Evolutionary conservation across 2,113 vertebrate genomes (phyloP).

Genomic region (Pardalotus punctatus): DNA sequence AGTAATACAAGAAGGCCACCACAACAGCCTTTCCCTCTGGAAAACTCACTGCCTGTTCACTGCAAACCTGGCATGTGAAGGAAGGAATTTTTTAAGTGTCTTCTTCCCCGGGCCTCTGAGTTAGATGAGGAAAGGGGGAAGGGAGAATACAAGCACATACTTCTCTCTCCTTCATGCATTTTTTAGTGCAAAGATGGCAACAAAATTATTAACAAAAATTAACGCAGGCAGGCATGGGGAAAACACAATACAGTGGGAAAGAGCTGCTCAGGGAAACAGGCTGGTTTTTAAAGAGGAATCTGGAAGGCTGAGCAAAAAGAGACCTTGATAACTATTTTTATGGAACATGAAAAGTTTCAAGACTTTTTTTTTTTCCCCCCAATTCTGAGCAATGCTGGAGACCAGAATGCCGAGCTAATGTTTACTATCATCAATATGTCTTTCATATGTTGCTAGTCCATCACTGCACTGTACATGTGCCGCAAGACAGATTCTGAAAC

Average conservation of each 20-base stretch:
- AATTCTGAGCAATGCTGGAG: neutral
- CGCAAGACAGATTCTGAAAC: constrained; percentile 24
- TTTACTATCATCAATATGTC: constrained; percentile 14
- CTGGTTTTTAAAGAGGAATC: neutral
- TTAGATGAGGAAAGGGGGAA: neutral
- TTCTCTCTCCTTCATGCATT: neutral
- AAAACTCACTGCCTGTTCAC: neutral
- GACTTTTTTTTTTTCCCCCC: neutral
- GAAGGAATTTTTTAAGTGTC: neutral
- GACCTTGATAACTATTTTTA: constrained; percentile 18
- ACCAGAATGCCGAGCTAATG: constrained; percentile 11
- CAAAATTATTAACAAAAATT: constrained; percentile 19
- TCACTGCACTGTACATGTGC: neutral
- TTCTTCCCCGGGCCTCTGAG: neutral
- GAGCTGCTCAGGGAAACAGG: neutral
- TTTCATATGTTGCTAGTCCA: constrained; percentile 47
- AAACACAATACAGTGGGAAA: neutral
- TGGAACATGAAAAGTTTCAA: neutral
- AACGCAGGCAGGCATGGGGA: neutral
- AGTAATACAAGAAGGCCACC: neutral
- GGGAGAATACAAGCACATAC: neutral
- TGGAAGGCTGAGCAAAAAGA: neutral
- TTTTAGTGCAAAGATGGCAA: constrained; percentile 15
- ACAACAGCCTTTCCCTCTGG: neutral
- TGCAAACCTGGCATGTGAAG: neutral